Base-by-base conservation (phyloP, 2,888 invertebrate genomes). In the Cantharis rustica region DNA sequence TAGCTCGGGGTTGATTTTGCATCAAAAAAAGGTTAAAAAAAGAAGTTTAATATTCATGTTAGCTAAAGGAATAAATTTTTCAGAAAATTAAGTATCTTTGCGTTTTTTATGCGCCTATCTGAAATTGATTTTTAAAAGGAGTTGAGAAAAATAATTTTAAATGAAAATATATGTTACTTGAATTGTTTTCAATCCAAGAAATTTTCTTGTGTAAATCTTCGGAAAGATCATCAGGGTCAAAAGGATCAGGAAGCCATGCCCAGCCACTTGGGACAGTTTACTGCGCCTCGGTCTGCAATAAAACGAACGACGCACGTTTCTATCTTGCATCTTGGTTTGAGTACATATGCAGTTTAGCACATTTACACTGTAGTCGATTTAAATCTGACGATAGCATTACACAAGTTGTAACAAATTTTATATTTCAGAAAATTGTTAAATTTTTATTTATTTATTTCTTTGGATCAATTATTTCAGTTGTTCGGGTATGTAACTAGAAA, bases 251-350 rank as follows among this genome's bases (percentile, higher is more conserved):
- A 68, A 73, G 77, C 47, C 73, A 71, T 69, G 73, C 62, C 71
- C 71, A 69, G 73, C 75, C 80, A 64, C 77, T 61, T 68, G 80
- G 80, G 79, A 77, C 79, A 79, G 77, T 79, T 80, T 79, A 79
- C 76, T 66, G 68, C 75, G 78, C 70, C 72, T 76, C 72, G 74
- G 78, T 63, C 78, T 78, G 80, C 78, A 80, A 80, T 79, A 79
- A 80, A 80, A 71, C 79, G 79, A 80, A 79, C 77, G 75, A 72
- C 75, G 72, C 72, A 73, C 76, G 72, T 73, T 20, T 66, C 64
- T 66, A 75, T 70, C 72, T 71, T 61, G 69, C 72, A 72, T 76
- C 62, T 64, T 62, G 68, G 47, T 47, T 47, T 61, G 16, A 17
- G 17, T 70, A 23, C 20, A 62, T 72, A 66, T 23, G 16, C 72